Percentiles rank a stretch among this genome's conserved stretches.
These are phyloP conservation scores for Clupea harengus DNA, from an alignment of 2,113 vertebrate species.

Conservation along the genomic window DNA sequence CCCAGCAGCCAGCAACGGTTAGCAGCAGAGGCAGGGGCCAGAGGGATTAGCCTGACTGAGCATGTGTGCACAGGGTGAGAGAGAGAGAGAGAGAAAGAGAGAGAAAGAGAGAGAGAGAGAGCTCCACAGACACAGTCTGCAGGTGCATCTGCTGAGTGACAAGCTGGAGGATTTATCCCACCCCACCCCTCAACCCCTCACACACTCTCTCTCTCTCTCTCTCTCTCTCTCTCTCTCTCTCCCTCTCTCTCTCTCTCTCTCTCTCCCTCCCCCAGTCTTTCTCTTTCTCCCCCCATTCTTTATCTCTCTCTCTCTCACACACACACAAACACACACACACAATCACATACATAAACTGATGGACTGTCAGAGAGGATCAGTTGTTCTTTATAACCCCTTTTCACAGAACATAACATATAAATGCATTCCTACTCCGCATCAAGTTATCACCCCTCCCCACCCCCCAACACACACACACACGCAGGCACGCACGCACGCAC, in stretches of 20 bases:
- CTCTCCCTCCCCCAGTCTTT: conserved; percentile 19
- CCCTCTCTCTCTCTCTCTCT: background rate
- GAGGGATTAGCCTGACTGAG: conserved; percentile 19
- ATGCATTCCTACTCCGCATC: too few relatives aligned
- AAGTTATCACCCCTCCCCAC: conserved; percentile 2
- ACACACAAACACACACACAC: conserved; percentile 23
- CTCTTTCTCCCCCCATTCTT: conserved; percentile 18
- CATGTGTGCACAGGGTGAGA: background rate
- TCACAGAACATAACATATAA: too few relatives aligned
- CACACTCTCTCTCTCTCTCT: conserved; percentile 19
- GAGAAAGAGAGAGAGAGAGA: conserved; percentile 23
- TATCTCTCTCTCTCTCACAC: conserved; percentile 20
- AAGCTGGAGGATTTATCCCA: conserved; percentile 16
- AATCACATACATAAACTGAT: conserved; percentile 18
- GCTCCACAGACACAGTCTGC: conserved; percentile 5
- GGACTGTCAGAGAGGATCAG: too few relatives aligned
- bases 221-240: conserved; percentile 30
- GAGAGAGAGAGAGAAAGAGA: conserved; percentile 29
- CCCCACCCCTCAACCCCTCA: conserved; percentile 25
- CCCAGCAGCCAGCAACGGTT: background rate
- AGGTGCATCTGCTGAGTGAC: conserved; percentile 27
- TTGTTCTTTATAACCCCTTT: too few relatives aligned
- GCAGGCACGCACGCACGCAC: too few relatives aligned
- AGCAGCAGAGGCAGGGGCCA: background rate
- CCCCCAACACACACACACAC: background rate